phyloP scores from a whole-genome alignment of 2,113 vertebrate genomes.

The Aleadryas rufinucha region DNA sequence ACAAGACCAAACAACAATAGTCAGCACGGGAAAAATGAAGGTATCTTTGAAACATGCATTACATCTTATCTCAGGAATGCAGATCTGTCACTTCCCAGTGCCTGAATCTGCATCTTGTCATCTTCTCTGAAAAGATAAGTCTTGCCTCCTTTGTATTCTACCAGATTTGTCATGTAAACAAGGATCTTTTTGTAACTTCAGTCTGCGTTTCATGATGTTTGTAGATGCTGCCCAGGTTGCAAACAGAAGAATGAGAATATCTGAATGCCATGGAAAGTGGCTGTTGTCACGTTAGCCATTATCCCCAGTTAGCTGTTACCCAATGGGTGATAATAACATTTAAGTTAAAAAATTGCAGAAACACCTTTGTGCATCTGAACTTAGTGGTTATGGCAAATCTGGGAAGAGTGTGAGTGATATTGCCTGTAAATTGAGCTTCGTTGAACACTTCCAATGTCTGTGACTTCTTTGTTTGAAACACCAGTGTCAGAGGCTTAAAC shows the following conservation, averaged over 20 bases:
- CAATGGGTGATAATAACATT: not conserved
- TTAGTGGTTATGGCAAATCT: not conserved
- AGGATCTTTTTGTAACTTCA: not conserved
- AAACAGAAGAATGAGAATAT: not conserved
- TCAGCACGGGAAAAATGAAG: slow-evolving; percentile 23
- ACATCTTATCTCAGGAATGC: slow-evolving; percentile 41
- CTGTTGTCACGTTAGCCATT: not conserved
- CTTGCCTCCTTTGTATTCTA: not conserved
- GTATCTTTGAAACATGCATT: slow-evolving; percentile 59
- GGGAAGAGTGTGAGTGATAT: not conserved
- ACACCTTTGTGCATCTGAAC: not conserved
- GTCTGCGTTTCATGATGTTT: not conserved
- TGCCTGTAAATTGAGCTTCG: not conserved
- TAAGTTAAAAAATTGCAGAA: not conserved
- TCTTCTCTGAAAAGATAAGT: slow-evolving; percentile 37
- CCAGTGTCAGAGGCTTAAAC: not conserved
- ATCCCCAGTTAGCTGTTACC: not conserved
- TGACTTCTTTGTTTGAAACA: not conserved
- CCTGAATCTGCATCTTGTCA: slow-evolving; percentile 37
- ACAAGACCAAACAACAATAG: slow-evolving; percentile 49
- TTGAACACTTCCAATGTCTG: not conserved
- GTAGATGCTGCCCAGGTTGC: not conserved
- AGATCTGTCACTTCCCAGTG: slow-evolving; percentile 53
- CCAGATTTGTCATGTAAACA: slow-evolving; percentile 17
- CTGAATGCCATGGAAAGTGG: not conserved